These are phyloP conservation scores for Trichopria drosophilae DNA, from an alignment of 2,888 invertebrate genomes.

Conservation along the genomic window DNA sequence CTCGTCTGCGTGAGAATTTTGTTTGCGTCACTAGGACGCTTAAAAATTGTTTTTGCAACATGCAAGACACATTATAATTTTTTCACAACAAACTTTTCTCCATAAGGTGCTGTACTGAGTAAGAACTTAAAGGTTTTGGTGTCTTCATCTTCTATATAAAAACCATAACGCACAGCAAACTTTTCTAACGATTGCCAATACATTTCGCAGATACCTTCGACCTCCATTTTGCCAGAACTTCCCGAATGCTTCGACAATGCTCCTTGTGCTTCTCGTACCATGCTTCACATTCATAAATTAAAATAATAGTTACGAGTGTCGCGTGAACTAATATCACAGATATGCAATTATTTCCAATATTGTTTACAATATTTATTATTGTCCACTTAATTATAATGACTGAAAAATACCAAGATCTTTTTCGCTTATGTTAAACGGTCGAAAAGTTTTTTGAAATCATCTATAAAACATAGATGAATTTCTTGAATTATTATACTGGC, in stretches of 20 bases:
- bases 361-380: too few species aligned
- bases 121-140: slow-evolving; percentile 28
- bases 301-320: too few species aligned
- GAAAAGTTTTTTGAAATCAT: too few species aligned
- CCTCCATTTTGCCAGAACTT: slow-evolving; percentile 32
- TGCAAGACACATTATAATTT: slow-evolving; percentile 10
- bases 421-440: too few species aligned
- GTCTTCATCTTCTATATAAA: slow-evolving; percentile 32
- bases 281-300: slow-evolving; percentile 22
- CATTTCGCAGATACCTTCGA: slow-evolving; percentile 28
- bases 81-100: slow-evolving; percentile 21
- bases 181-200: slow-evolving; percentile 26
- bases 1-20: too few species aligned
- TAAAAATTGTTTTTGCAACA: slow-evolving; percentile 4
- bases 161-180: slow-evolving; percentile 17
- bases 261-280: slow-evolving; percentile 29
- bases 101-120: slow-evolving; percentile 19
- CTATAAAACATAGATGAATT: too few species aligned
- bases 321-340: too few species aligned
- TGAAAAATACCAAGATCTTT: too few species aligned
- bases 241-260: slow-evolving; percentile 28
- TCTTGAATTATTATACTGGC: too few species aligned
- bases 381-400: too few species aligned
- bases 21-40: too few species aligned
- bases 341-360: too few species aligned